phyloP scores from a whole-genome alignment of 2,888 invertebrate genomes.

The Tetranychus truncatus region DNA sequence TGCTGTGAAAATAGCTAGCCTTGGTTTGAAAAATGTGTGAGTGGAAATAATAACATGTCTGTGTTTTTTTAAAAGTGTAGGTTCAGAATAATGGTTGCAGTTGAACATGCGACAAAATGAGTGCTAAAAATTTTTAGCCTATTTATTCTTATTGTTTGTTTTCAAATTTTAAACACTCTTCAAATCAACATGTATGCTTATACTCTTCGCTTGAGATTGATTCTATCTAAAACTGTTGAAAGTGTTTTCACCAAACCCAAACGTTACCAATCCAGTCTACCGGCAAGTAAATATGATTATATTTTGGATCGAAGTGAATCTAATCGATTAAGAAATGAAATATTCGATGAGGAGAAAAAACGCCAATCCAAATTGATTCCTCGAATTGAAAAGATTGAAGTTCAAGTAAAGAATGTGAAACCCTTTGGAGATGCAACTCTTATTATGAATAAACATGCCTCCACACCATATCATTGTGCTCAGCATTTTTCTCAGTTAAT shows the following conservation, averaged over 20 bases:
- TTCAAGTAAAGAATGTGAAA: constrained; percentile 54
- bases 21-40: too few relatives aligned
- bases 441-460: constrained; percentile 73
- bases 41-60: too few relatives aligned
- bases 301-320: constrained; percentile 3
- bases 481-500: constrained; percentile 59
- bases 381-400: constrained; percentile 74
- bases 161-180: too few relatives aligned
- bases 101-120: too few relatives aligned
- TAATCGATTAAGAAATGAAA: background rate
- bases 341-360: constrained; percentile 58
- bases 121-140: too few relatives aligned
- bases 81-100: too few relatives aligned
- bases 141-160: too few relatives aligned
- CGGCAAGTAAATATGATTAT: background rate
- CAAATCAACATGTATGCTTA: too few relatives aligned
- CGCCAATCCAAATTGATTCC: constrained; percentile 54
- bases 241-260: background rate
- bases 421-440: constrained; percentile 46
- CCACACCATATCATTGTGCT: constrained; percentile 81
- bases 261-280: background rate
- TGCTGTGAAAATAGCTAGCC: too few relatives aligned
- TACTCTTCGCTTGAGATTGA: too few relatives aligned
- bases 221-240: background rate
- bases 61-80: too few relatives aligned